Evolutionary conservation across 92 coral and sea anemone species (phyloP).

Genomic region (Phenganax subtilis): DNA sequence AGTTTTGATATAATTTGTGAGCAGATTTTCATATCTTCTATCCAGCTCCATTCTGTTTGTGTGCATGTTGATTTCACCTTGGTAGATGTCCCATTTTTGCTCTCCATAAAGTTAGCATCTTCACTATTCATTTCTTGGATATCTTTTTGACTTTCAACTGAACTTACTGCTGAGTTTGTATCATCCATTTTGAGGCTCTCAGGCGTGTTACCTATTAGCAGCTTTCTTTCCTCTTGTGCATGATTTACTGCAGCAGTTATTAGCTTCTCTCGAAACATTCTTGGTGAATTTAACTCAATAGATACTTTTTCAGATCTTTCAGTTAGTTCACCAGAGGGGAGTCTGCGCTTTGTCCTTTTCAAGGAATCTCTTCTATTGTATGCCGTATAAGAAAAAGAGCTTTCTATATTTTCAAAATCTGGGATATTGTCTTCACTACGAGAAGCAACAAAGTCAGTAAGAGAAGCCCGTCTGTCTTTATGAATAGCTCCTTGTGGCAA

Average conservation of each 20-base stretch:
- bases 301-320: conserved; percentile 7
- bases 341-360: conserved; percentile 14
- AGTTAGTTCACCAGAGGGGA: conserved; percentile 34
- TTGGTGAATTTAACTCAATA: conserved; percentile 14
- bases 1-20: conserved; percentile 46
- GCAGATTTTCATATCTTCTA: conserved; percentile 60
- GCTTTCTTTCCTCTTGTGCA: conserved; percentile 33
- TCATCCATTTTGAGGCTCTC: conserved; percentile 20
- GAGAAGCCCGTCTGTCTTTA: conserved; percentile 24
- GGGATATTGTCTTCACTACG: conserved; percentile 3
- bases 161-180: conserved; percentile 11
- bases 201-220: conserved; percentile 14
- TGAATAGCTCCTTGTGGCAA: neutral
- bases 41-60: conserved; percentile 85
- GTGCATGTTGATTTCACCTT: conserved; percentile 64
- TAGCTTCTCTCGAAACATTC: conserved; percentile 37
- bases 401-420: conserved; percentile 21
- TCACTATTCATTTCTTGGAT: conserved; percentile 30
- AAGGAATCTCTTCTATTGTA: conserved; percentile 1
- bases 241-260: conserved; percentile 38
- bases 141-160: neutral
- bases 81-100: conserved; percentile 36
- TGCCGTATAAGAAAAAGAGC: conserved; percentile 27
- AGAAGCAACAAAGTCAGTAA: neutral
- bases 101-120: conserved; percentile 20